These are phyloP conservation scores for Aricia artaxerxes DNA, from an alignment of 2,888 invertebrate species.

Conservation along the genomic window DNA sequence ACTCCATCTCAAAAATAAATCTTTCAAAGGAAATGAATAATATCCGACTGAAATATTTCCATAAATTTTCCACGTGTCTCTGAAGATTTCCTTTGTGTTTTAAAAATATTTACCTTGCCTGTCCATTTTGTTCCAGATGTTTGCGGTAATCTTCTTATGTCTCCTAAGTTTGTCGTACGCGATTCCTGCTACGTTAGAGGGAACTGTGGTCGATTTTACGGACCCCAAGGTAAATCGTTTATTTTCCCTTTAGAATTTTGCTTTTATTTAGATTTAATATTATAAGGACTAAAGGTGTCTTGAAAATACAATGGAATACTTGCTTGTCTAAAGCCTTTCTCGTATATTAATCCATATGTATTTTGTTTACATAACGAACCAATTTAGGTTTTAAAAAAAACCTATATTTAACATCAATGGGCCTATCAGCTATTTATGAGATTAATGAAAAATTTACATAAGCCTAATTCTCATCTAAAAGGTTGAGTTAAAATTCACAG, in stretches of 20 bases:
- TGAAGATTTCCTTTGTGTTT: background rate
- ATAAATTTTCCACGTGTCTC: background rate
- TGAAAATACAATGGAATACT: background rate
- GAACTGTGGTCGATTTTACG: constrained; percentile 67
- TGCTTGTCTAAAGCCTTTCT: background rate
- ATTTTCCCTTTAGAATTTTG: background rate
- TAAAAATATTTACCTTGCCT: constrained; percentile 1
- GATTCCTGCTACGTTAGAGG: constrained; percentile 47
- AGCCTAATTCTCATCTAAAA: background rate
- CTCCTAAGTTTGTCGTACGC: constrained; percentile 45
- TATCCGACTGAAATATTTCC: background rate
- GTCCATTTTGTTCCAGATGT: constrained; percentile 39
- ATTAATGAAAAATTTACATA: background rate
- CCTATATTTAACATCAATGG: background rate
- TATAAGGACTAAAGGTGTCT: background rate
- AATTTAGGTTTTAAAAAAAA: background rate
- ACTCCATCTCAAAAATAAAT: background rate
- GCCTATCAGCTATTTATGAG: background rate
- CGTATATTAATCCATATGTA: too few relatives aligned
- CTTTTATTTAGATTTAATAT: background rate
- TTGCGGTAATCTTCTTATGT: constrained; percentile 43
- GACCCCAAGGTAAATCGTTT: constrained; percentile 61
- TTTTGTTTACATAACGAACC: too few relatives aligned
- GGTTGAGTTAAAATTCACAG: background rate
- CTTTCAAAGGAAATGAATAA: background rate